Evolutionary conservation across 35 echinoderm and acorn worm species (phyloP).

Genomic region (Nesometra sesokonis): DNA sequence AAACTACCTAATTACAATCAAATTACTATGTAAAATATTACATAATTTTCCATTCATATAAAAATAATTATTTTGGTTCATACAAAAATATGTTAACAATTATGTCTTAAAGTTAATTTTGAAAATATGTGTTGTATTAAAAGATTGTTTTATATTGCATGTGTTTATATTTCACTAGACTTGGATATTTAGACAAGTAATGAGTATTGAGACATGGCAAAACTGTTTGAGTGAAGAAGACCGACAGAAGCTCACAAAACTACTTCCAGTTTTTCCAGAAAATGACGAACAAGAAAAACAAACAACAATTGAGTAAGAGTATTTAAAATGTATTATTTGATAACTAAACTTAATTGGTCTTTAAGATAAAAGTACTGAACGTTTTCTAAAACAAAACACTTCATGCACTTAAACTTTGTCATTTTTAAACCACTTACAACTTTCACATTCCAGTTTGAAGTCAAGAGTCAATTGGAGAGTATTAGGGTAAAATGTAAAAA

Average conservation of each 20-base stretch:
- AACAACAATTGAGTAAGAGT: background rate
- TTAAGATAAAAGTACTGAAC: background rate
- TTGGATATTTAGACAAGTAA: background rate
- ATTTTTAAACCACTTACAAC: too few relatives aligned
- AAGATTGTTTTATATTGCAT: background rate
- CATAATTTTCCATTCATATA: too few relatives aligned
- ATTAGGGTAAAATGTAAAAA: too few relatives aligned
- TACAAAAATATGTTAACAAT: too few relatives aligned
- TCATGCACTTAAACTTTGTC: background rate
- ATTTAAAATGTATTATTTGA: background rate
- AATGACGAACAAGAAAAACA: slow-evolving; percentile 6
- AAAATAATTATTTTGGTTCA: too few relatives aligned
- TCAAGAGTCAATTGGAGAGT: too few relatives aligned
- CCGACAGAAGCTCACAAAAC: background rate
- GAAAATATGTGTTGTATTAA: too few relatives aligned
- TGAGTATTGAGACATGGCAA: background rate
- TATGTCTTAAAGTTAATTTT: too few relatives aligned
- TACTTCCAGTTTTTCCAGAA: background rate
- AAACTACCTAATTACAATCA: too few relatives aligned
- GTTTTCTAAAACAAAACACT: background rate
- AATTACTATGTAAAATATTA: too few relatives aligned
- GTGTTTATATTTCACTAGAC: background rate
- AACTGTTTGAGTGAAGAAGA: background rate
- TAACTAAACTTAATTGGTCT: background rate
- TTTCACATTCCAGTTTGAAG: too few relatives aligned